These are phyloP conservation scores for Pholis gunnellus DNA, from an alignment of 2,113 vertebrate genomes.

Conservation along the genomic window DNA sequence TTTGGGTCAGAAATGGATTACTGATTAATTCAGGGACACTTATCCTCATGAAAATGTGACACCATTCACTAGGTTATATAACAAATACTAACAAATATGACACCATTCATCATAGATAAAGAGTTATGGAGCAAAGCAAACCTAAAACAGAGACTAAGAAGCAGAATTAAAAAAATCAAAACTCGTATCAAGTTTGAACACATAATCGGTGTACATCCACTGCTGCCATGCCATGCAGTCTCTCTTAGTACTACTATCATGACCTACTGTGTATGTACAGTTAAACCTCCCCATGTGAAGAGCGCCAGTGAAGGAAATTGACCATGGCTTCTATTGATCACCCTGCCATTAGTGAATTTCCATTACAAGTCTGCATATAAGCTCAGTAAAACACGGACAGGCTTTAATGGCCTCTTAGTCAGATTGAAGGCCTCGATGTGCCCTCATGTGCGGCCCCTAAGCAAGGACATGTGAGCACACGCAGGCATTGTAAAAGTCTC, in stretches of 20 bases:
- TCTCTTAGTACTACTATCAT: slow-evolving; percentile 15
- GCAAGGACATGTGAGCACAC: slow-evolving; percentile 53
- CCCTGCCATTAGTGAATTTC: slow-evolving; percentile 77
- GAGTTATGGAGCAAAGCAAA: neutral
- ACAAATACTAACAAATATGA: neutral
- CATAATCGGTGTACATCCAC: neutral
- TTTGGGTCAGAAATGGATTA: neutral
- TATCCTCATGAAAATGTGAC: neutral
- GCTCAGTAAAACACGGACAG: slow-evolving; percentile 57
- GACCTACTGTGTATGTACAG: slow-evolving; percentile 38
- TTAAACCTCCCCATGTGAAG: slow-evolving; percentile 48
- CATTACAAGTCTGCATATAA: slow-evolving; percentile 72
- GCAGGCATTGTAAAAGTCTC: slow-evolving; percentile 32
- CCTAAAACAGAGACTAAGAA: neutral
- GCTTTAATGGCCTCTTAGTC: slow-evolving; percentile 72
- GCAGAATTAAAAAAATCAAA: neutral
- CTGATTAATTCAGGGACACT: neutral
- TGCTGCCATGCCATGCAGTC: slow-evolving; percentile 16
- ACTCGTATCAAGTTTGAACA: neutral
- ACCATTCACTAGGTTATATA: neutral
- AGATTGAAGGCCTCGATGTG: slow-evolving; percentile 63
- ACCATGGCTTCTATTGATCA: slow-evolving; percentile 76
- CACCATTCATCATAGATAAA: neutral
- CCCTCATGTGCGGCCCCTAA: slow-evolving; percentile 39
- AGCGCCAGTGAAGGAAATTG: slow-evolving; percentile 51